phyloP scores from a whole-genome alignment of 2,797 vertebrate genomes.

The Rhabdophis nuchalis region DNA sequence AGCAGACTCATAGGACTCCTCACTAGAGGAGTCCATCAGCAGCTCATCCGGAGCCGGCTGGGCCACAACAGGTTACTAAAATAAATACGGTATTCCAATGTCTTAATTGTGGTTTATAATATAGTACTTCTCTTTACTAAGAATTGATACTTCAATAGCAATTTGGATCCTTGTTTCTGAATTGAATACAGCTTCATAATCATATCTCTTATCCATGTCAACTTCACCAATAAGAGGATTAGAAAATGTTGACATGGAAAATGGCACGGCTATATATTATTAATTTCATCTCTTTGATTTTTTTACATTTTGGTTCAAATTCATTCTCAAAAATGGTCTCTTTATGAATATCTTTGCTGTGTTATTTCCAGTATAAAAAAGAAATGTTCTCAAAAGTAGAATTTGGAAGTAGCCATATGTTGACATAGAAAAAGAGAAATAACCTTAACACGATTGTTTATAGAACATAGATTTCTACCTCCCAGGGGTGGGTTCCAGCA shows the following conservation, averaged over 20 bases:
- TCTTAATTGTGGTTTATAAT: not conserved
- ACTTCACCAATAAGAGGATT: not conserved
- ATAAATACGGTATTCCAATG: not conserved
- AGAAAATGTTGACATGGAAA: not conserved
- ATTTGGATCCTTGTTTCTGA: not conserved
- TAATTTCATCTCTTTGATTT: not conserved
- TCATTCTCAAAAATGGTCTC: not conserved
- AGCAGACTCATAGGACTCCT: no score
- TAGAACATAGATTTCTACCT: not conserved
- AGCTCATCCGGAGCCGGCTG: no score
- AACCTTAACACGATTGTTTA: not conserved
- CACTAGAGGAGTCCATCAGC: no score
- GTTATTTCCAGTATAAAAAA: not conserved
- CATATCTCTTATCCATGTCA: not conserved
- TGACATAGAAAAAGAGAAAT: not conserved
- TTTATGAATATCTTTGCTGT: not conserved
- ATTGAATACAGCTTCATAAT: not conserved
- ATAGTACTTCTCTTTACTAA: not conserved
- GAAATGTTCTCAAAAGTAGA: not conserved
- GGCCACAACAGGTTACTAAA: no score
- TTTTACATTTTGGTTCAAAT: not conserved
- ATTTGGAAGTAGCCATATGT: not conserved
- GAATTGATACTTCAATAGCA: not conserved
- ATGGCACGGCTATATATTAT: not conserved
- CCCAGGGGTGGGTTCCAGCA: no score